These are phyloP conservation scores for Dipodomys spectabilis DNA, from an alignment of 2,113 vertebrate genomes.

Conservation along the genomic window DNA sequence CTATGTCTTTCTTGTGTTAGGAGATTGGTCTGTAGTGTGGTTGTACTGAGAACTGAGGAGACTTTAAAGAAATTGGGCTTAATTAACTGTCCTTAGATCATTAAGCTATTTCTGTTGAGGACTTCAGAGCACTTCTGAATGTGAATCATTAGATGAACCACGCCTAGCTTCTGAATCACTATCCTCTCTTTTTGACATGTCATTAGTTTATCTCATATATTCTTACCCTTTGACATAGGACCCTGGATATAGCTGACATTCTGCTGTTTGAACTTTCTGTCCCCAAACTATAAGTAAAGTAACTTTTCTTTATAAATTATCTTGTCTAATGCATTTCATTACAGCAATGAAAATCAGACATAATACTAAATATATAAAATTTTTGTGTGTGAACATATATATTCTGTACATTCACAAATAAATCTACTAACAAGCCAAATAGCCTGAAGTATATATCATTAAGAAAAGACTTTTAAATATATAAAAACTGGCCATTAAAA, in stretches of 20 bases:
- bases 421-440: background rate
- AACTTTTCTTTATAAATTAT: background rate
- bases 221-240: background rate
- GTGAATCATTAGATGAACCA: background rate
- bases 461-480: background rate
- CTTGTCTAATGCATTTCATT: background rate
- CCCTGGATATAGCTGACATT: background rate
- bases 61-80: background rate
- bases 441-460: background rate
- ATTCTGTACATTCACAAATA: background rate
- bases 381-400: no score
- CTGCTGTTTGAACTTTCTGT: no score
- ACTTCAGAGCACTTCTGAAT: background rate
- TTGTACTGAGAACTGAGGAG: background rate
- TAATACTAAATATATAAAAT: background rate
- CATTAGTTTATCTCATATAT: background rate
- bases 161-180: background rate
- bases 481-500: background rate
- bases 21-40: background rate
- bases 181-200: background rate
- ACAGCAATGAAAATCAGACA: background rate
- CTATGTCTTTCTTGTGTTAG: no score
- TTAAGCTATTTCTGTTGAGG: no score
- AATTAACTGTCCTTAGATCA: no score
- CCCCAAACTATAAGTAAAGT: background rate